phyloP scores from a whole-genome alignment of 1,140 invertebrate species.

The Procambarus virginalis region DNA sequence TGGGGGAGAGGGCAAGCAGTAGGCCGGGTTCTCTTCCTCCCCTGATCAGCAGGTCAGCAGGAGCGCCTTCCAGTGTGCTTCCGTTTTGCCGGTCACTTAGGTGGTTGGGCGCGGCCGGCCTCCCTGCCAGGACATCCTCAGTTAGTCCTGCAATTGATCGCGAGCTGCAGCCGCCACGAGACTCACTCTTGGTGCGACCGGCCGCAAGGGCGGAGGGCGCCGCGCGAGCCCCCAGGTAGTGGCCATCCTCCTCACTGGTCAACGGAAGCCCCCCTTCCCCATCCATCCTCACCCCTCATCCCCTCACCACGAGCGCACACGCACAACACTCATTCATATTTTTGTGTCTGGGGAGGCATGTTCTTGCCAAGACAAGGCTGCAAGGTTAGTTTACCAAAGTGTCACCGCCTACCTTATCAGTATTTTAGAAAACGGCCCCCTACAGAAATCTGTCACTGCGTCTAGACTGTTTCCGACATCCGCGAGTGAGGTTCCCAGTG shows the following conservation, averaged over 20 bases:
- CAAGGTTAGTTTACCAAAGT: constrained; percentile 26
- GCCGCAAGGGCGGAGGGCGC: constrained; percentile 6
- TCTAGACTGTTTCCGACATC: background rate
- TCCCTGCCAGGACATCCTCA: constrained; percentile 58
- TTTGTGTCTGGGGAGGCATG: constrained; percentile 54
- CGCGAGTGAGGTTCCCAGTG: background rate
- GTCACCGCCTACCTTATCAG: background rate
- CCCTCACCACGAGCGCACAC: constrained; percentile 9
- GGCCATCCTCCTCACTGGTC: constrained; percentile 51
- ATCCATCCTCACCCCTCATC: background rate
- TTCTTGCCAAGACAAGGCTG: constrained; percentile 27
- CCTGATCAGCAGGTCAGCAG: background rate
- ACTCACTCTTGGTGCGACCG: constrained; percentile 32
- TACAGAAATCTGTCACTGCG: background rate
- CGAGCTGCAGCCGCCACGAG: constrained; percentile 26
- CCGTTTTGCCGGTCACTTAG: background rate
- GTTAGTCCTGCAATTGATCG: constrained; percentile 64
- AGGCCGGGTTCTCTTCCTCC: background rate
- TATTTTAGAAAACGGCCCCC: background rate
- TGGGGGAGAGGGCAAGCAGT: background rate
- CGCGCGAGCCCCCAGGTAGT: constrained; percentile 25
- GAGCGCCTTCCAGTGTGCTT: constrained; percentile 9
- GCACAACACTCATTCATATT: constrained; percentile 42
- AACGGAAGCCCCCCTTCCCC: constrained; percentile 50
- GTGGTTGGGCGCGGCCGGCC: constrained; percentile 70